Base-by-base conservation (phyloP, 1,140 invertebrate species). In the Caenorhabditis latens region DNA sequence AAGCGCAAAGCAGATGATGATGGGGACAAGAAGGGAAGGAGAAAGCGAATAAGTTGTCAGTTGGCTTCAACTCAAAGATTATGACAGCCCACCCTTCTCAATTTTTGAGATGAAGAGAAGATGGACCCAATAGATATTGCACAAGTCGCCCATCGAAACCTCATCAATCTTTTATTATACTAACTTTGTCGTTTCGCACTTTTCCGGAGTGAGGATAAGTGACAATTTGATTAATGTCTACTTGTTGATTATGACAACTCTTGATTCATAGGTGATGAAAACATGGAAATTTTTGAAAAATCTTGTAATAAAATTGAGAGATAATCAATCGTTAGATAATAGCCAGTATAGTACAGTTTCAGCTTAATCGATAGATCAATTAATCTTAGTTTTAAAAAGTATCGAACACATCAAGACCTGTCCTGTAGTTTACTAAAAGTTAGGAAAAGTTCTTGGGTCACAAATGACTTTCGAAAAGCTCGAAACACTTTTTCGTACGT, bases 101-200 rank as follows among this genome's bases (percentile, higher is more conserved):
- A 46, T 53, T 79, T 79, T 79, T 79, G 32, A 32, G 32, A 32
- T 79, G 71, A 79, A n/a, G n/a, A 11, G 71, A 53, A 79, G 71
- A 79, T 71, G 65, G 42, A 48, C 65, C 42, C 71, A 16, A 42
- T 50, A 79, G 71, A 79, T 79, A 79, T 79, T 79, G 71, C 71
- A 79, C 71, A 50, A 79, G 67, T 19, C 14, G 5, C 19, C 4
- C 71, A 3, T 40, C n/a, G 5, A 24, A 50, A n/a, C 71, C 71
- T 79, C 71, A 79, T 79, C 71, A 79, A 79, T 79, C 71, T 79
- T 79, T 79, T 79, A 79, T 79, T 79, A 79, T 79, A 79, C 71
- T 79, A 79, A 79, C 71, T 48, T 79, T 79, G 46, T 24, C 46
- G 71, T 71, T 79, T 79, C 65, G 65, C 65, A 71, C 65, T 79